Base-by-base conservation (phyloP, 2,888 invertebrate species). In the Hecatera dysodea region DNA sequence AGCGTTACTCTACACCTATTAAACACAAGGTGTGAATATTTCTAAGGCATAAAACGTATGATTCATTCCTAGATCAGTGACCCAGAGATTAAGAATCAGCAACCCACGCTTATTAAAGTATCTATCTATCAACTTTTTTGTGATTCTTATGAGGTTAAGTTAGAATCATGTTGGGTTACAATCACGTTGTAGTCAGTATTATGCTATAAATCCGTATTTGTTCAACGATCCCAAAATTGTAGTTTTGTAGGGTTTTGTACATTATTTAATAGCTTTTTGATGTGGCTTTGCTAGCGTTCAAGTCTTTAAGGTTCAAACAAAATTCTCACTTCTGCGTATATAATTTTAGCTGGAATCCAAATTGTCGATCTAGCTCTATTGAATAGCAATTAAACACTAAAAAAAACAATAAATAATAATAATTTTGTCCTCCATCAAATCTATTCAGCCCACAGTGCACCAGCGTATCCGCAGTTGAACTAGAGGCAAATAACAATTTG, bases 401-500 rank as follows among this genome's bases (percentile, higher is more conserved):
- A 48, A 22, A 48, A 12, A 22, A 12, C 3, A 22, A 33, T 9
- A 7, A 33, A 33, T 1, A 0, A 39, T 15, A 39, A 17, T 0
- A 48, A 59, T 56, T 75, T 78, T 69, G 56, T 55, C 57, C 46
- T 56, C 55, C 57, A 36, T 29, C 0, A 2, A 29, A 50, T 11
- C 22, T 2, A 59, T 56, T 53, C 22, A 42, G n/a, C 60, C 70
- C 81, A 80, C 72, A 64, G 64, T 83, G 83, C 63, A 55, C 27
- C 42, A 72, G 65, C 55, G 67, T 63, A 77, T 73, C 72, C 77
- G 69, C 52, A 75, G 72, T 74, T 60, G 69, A 75, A 85, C 62
- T 66, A 71, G 78, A 85, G 76, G 74, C 76, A 78, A 82, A 81
- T 79, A 80, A 82, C 82, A 83, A 86, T 85, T 85, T 84, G 86